Base-by-base conservation (phyloP, 2,113 vertebrate genomes). In the Bos javanicus region DNA sequence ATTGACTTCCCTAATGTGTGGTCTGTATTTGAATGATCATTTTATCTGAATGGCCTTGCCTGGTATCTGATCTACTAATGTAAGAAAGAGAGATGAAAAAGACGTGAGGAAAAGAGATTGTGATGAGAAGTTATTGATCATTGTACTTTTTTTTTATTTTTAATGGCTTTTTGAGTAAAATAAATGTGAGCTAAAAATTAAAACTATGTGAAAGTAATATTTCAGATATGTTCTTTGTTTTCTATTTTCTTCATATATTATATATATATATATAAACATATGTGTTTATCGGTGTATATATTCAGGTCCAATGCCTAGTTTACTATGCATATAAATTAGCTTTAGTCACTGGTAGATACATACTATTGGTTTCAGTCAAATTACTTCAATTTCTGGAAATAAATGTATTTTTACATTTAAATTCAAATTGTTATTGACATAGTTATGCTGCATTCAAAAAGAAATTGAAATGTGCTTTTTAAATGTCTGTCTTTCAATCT, bases 61-160 rank as follows among this genome's bases (percentile, higher is more conserved):
- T 71, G 33, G 7, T 64, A 52, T 52, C 6, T 87, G 30, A 54
- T 92, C 46, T 26, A 19, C 28, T 50, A 64, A 50, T 62, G 12
- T 56, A 46, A 87, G 11, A 25, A 25, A 59, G 33, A 94, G 10
- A 59, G 1, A 99, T 99, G 98, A 99, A 97, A 84, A 96, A 95
- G 90, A 97, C 97, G 67, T 97, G 96, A 98, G 98, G 95, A 98
- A 97, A 98, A 98, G 36, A 56, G 17, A 33, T 4, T 50, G 26
- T 71, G 17, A 86, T 7, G 21, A 54, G 8, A 84, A 87, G 26
- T n/a, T 46, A 88, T 13, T 81, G 15, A 71, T 85, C 33, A 43
- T 46, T 57, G 3, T 81, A 71, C 64, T 25, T 74, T 36, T 17
- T 64, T 67, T 60, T 6, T 6, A 54, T 16, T 86, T 96, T 43